Conservation (phyloP, 2,888 invertebrate genomes). For the Yponomeuta plumbellus region DNA sequence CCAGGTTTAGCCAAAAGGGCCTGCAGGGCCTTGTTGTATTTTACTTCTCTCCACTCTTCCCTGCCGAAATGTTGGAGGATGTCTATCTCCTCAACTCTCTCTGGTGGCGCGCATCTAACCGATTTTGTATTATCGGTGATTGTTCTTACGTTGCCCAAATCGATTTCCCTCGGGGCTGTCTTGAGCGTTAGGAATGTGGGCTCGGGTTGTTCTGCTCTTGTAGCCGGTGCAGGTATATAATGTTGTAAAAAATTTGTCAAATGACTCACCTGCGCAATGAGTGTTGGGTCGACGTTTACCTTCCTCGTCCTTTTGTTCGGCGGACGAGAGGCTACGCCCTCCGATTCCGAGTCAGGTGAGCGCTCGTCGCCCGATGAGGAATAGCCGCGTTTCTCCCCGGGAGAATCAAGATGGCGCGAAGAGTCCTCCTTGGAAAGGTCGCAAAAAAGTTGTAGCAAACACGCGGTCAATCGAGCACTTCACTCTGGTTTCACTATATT, state of each 20-base stretch:
- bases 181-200: neutral
- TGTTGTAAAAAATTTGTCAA: neutral
- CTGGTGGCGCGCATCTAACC: conserved; percentile 11
- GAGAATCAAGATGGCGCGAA: no score
- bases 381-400: no score
- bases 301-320: conserved; percentile 9
- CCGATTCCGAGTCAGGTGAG: neutral
- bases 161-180: neutral
- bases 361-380: no score
- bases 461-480: no score
- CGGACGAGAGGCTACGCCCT: conserved; percentile 15
- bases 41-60: conserved; percentile 21
- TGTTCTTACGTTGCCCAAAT: conserved; percentile 14
- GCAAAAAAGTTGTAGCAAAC: no score
- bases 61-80: conserved; percentile 17
- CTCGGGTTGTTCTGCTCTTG: neutral
- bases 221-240: neutral
- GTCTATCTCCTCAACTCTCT: conserved; percentile 7
- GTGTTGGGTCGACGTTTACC: neutral
- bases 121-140: conserved; percentile 14
- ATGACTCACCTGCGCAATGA: neutral
- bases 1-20: conserved; percentile 23
- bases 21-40: conserved; percentile 23
- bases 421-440: no score
- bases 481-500: no score